Base-by-base conservation (phyloP, 2,113 vertebrate species). In the Rhynchomys soricoides region DNA sequence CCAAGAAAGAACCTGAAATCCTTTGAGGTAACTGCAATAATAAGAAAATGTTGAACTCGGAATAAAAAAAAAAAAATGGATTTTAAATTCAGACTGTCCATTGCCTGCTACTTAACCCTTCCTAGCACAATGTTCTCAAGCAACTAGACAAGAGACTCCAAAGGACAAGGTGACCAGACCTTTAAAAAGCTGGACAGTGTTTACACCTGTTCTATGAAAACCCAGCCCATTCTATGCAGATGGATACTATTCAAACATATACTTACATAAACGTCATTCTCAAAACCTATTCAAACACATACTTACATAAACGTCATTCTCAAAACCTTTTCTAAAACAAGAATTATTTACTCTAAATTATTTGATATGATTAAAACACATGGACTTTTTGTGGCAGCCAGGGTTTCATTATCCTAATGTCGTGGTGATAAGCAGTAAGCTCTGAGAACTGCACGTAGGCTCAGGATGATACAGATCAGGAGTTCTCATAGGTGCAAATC, bases 51-150 rank as follows among this genome's bases (percentile, higher is more conserved):
- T 68, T 94, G 48, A 94, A 52, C 9, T 71, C 81, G 37, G 24
- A 85, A 16, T 83, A 21, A 21, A 73, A 71, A 34, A 21, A 73
- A 71, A 34, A 78, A 75, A 37, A 3, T 62, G 34, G 29, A 74
- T 57, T 96, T 95, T 89, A 87, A 87, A 83, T 91, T 94, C 79
- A 78, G 34, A 57, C 24, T 9, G 85, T 17, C 4, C 12, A 59
- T 94, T 40, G 29, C 48, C n/a, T 92, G 31, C 86, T 82, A 79
- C 45, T 62, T 68, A 68, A 74, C 77, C 24, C 86, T 70, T 43
- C 68, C 43, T 95, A 83, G 62, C 4, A 74, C 45, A 22, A 29
- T 12, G 93, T 95, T 92, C 64, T 94, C 31, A 97, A 90, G 64
- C 85, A 97, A 77, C 64, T 55, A 85, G 52, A 95, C 50, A 94